These are phyloP conservation scores for Coelopa frigida DNA, from an alignment of 1,140 invertebrate species.

Conservation along the genomic window DNA sequence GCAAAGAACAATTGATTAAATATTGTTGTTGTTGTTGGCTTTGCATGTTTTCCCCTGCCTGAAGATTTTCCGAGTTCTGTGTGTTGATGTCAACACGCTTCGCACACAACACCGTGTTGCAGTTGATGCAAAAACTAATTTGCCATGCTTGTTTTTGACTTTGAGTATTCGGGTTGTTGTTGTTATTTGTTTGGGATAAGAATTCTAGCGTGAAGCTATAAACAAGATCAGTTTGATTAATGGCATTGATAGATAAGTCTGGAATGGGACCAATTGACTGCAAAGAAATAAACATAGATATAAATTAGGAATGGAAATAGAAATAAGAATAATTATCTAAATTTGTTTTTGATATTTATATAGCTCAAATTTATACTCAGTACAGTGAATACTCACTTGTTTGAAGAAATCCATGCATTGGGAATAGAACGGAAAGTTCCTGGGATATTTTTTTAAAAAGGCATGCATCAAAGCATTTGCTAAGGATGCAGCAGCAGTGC, in stretches of 20 bases:
- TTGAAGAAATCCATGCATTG: constrained; percentile 32
- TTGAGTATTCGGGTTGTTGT: no score
- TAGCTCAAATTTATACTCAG: neutral
- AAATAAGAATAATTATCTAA: neutral
- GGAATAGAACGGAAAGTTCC: constrained; percentile 20
- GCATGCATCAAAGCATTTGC: constrained; percentile 17
- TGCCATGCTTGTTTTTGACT: constrained; percentile 29
- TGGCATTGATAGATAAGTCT: constrained; percentile 25
- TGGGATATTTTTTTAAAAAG: constrained; percentile 24
- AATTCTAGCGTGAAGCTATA: constrained; percentile 25
- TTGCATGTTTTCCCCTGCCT: no score
- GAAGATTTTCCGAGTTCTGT: no score
- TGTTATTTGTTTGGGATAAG: no score
- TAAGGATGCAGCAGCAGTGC: constrained; percentile 6
- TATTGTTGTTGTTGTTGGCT: constrained; percentile 22
- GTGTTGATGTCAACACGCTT: constrained; percentile 17
- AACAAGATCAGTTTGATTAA: constrained; percentile 25
- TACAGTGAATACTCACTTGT: constrained; percentile 33
- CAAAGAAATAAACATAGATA: constrained; percentile 7
- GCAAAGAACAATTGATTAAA: constrained; percentile 29
- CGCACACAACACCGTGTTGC: constrained; percentile 29
- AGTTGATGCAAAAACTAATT: constrained; percentile 32
- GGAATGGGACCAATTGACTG: constrained; percentile 34
- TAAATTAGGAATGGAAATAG: neutral
- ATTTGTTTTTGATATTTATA: neutral